Conservation (phyloP, 2,797 vertebrate genomes). For the Orestias chungarensis region DNA sequence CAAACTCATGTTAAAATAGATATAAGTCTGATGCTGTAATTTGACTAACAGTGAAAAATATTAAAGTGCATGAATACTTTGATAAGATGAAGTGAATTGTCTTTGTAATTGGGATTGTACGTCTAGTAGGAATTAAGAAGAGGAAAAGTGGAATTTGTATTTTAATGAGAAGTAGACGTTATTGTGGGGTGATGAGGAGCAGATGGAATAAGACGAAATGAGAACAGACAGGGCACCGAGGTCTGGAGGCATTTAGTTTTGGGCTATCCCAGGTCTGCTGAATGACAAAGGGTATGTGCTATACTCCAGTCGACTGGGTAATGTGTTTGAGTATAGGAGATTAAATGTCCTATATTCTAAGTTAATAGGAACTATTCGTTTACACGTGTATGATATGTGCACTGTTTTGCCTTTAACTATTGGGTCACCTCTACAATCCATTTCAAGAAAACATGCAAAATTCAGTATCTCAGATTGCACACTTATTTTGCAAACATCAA, state of each 20-base stretch:
- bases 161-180: slow-evolving; percentile 17
- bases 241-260: slow-evolving; percentile 71
- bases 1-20: background rate
- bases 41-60: background rate
- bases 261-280: slow-evolving; percentile 37
- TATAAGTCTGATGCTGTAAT: background rate
- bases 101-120: too few relatives aligned
- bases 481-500: background rate
- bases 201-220: slow-evolving; percentile 51
- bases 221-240: slow-evolving; percentile 58
- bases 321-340: slow-evolving; percentile 21
- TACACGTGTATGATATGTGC: background rate
- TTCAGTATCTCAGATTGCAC: background rate
- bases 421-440: background rate
- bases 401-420: background rate
- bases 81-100: slow-evolving; percentile 3
- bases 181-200: slow-evolving; percentile 29
- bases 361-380: background rate
- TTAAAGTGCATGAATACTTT: background rate
- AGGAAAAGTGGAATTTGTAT: slow-evolving; percentile 6
- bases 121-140: background rate
- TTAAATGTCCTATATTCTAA: too few relatives aligned
- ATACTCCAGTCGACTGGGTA: slow-evolving; percentile 47
- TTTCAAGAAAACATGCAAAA: background rate
- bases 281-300: slow-evolving; percentile 55